Base-by-base conservation (phyloP, 2,888 invertebrate genomes). In the Entomobrya proxima region DNA sequence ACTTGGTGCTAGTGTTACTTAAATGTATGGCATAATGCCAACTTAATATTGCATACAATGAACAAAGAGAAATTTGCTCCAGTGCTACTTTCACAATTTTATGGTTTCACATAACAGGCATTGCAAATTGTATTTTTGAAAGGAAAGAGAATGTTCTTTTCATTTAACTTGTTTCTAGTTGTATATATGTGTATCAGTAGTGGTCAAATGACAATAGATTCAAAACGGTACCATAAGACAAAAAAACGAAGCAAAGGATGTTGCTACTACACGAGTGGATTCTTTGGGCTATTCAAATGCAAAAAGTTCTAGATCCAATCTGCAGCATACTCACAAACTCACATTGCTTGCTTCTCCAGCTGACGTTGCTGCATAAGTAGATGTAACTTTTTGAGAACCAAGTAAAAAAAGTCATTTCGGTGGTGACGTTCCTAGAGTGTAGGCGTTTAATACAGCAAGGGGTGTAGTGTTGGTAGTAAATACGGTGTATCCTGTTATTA, bases 21-120 rank as follows among this genome's bases (percentile, higher is more conserved):
- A 80, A 79, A 86, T 86, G 86, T 80, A 86, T 86, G 81, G 81
- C 86, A 81, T 24, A 13, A 58, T 76, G 80, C 86, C 86, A 81
- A 86, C 86, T 81, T 76, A n/a, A n/a, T n/a, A n/a, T n/a, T n/a
- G n/a, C n/a, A 86, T 86, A 81, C 32, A 52, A 85, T 32, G 80
- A 76, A 81, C 81, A 86, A 86, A 86, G 58, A 64, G 64, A 80
- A 67, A 81, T 76, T 81, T 74, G 30, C 35, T 58, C n/a, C 67
- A 52, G 15, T 72, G 15, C 0, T 69, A 58, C 40, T 79, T 67
- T 80, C 81, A 77, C 86, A 55, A 81, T 81, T 86, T 77, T 81
- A 81, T 81, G 86, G 77, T 86, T 86, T 86, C 81, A 76, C 76
- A 86, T 86, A 81, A 86, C 69, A 72, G 18, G 27, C 86, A 86